These are phyloP conservation scores for Rotaria magnacalcarata DNA, from an alignment of 2,888 invertebrate species.

Conservation along the genomic window DNA sequence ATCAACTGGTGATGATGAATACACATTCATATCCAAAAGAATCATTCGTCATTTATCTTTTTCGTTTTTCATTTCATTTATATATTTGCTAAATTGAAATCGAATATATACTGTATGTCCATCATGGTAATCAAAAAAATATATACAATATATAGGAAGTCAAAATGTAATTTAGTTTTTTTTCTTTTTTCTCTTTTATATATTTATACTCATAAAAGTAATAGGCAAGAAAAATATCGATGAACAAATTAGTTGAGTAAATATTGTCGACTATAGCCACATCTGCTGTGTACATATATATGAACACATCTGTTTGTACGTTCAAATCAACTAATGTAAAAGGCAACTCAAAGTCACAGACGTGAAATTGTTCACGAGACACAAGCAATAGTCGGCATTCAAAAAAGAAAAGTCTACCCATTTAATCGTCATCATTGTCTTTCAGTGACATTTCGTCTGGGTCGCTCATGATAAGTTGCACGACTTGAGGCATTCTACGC, in stretches of 20 bases:
- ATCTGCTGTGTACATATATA: not conserved
- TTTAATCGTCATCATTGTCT: not conserved
- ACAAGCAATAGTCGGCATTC: not conserved
- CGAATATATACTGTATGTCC: not conserved
- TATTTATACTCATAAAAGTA: not conserved
- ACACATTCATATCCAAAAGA: not conserved
- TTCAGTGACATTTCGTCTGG: not conserved
- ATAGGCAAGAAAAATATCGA: not conserved
- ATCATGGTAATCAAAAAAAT: not conserved
- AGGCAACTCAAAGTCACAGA: not conserved
- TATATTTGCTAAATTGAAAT: not conserved
- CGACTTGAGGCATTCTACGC: not conserved
- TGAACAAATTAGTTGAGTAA: slow-evolving; percentile 3
- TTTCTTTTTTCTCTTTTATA: not conserved
- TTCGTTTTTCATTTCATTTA: not conserved
- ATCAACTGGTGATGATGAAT: not conserved
- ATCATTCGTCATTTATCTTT: not conserved
- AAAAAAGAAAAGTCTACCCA: not conserved
- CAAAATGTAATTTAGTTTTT: not conserved
- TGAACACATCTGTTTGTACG: not conserved
- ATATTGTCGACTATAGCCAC: not conserved
- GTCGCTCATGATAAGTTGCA: not conserved
- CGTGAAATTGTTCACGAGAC: not conserved
- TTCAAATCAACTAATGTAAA: not conserved
- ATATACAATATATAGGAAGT: not conserved